Base-by-base conservation (phyloP, 2,113 vertebrate genomes). In the Tylochromis polylepis region DNA sequence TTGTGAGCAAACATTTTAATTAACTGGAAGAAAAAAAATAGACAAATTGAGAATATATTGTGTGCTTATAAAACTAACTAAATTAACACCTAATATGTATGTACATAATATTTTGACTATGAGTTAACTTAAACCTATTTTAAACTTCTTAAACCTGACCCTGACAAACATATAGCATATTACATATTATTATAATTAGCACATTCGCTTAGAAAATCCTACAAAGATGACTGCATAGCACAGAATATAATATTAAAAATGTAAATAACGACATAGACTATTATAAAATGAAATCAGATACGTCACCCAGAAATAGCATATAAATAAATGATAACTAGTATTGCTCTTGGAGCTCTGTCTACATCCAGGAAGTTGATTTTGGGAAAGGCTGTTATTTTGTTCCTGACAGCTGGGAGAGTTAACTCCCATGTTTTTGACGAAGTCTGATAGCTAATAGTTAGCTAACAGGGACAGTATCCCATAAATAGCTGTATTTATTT, bases 311-410 rank as follows among this genome's bases (percentile, higher is more conserved):
- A 49, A 5, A 75, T 29, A 20, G 2, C 16, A 8, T 27, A 31
- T 53, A 9, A 77, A 77, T 77, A 51, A 53, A 77, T n/a, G 11
- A 77, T 34, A n/a, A 9, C 24, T 0, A 20, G 81, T 5, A 46
- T 46, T 6, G 57, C 49, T 81, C 29, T 4, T 4, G 62, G 81
- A 27, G n/a, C 59, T 51, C 80, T 12, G 34, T 53, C 82, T 86
- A 14, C 11, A 89, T 91, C 43, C 95, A 94, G 95, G 94, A 94
- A 95, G 93, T 95, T 14, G 72, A 10, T 2, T 77, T 4, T 60
- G 65, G 84, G 16, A 38, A 43, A 62, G 11, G 2, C 22, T 20
- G 43, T 43, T 81, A 18, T 90, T 79, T 80, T 81, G 67, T 82
- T 81, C 60, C 90, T 88, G 14, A 85, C 83, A 58, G 53, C n/a